Evolutionary conservation across 1,140 invertebrate genomes (phyloP), one percentile per base, ranked within the genome.

Genomic region (Brachionus asplanchnoidis): DNA sequence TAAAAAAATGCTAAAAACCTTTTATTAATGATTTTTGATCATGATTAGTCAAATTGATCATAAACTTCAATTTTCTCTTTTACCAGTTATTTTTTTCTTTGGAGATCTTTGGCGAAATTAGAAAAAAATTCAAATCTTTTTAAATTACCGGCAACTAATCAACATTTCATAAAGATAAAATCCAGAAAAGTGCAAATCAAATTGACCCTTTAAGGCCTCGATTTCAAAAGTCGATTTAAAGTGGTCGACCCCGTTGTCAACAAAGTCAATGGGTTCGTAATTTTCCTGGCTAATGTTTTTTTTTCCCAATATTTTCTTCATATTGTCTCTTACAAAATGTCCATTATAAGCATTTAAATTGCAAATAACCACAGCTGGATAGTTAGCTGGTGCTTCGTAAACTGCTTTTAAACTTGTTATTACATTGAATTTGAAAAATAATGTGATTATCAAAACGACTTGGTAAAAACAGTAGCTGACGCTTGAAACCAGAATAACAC

Each of bases 301-400:
- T 40, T 20, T 3, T n/a, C 7, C 6, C 3, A 75, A 17, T 6
- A 75, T 20, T 17, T 7, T 4, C 2, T 75, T 42, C 40, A 44
- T 44, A n/a, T 17, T 6, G 3, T 75, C n/a, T 42, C 70, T 40
- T 17, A 42, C n/a, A 9, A 17, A 40, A 75, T 4, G 7, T 3
- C 70, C 70, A 44, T 80, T 50, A 23, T 60, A 80, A 56, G 78
- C 9, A 53, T 80, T 80, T 12, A 80, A 11, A 65, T 80, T 80
- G 20, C 78, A 80, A 26, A 80, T 23, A 8, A 20, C 56, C 23
- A 80, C 46, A 9, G 46, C 42, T 28, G 78, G 78, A 56, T 32
- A 80, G 28, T 9, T 20, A 14, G 78, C 8, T 6, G 42, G 78
- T 36, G 28, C 44, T 32, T 80, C 78, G n/a, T 65, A 40, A 5